Evolutionary conservation across 2,888 invertebrate genomes (phyloP), one percentile per base, ranked within the genome.

Genomic region (Acheta domesticus): DNA sequence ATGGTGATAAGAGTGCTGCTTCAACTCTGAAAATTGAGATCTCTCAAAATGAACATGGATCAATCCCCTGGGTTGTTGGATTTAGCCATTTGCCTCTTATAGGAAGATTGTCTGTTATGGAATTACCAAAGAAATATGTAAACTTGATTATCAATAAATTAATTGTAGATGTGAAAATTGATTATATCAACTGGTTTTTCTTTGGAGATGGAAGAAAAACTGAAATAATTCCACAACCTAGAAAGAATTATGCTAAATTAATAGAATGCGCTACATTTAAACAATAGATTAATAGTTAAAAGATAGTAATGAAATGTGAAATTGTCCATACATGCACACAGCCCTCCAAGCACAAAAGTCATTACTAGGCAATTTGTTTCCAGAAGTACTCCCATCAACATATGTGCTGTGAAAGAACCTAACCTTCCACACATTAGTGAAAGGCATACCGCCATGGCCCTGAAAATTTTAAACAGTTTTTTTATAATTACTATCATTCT

Each of bases 381-480:
- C 12, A 80, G 20, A 19, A 80, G 49, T n/a, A 77, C 14, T 4
- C 80, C 80, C n/a, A 80, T 23, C 12, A 79, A 19, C 2, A 80
- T 62, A 4, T 50, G 49, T 12, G 73, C 75, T 1, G 73, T 3
- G 11, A 78, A 73, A 4, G 76, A 74, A 48, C 80, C 80, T 12
- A 79, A 48, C 1, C 80, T 76, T 2, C 79, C 80, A 23, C 77
- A 74, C 79, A 79, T 79, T 36, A 80, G 62, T 8, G 80, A 77
- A 16, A 80, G 77, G 14, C 80, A 80, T 8, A 87, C 86, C 0
- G 87, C 86, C 83, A 87, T 87, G 16, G 87, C 87, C 16, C 87
- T 86, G 79, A 84, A 85, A 78, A 23, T 62, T 62, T 62, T 8
- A 62, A 62, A 62, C 3, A 62, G n/a, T 62, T 19, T 62, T 8